These are phyloP conservation scores for Campylorhamphus procurvoides DNA, from an alignment of 2,113 vertebrate genomes.

Conservation along the genomic window DNA sequence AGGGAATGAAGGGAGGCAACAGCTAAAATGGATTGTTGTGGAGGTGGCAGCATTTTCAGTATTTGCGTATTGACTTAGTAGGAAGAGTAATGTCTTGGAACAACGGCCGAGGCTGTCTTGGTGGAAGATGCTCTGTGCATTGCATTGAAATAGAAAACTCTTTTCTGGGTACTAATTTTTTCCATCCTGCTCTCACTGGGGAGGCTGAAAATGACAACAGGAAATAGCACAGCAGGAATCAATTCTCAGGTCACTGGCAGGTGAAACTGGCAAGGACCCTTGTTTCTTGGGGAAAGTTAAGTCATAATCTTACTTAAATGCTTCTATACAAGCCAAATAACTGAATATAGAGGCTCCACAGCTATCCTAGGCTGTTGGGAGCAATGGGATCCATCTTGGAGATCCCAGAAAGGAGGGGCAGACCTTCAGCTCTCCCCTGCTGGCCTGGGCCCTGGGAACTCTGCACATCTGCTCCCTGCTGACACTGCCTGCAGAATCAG, in stretches of 20 bases:
- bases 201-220: neutral
- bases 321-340: neutral
- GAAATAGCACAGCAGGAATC: neutral
- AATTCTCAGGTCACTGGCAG: neutral
- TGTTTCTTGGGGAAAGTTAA: neutral
- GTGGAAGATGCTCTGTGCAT: neutral
- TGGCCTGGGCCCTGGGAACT: conserved; percentile 59
- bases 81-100: neutral
- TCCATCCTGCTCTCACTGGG: neutral
- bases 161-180: neutral
- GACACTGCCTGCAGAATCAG: conserved; percentile 25
- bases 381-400: neutral
- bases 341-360: neutral
- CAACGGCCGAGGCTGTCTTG: rapidly evolving
- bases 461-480: conserved; percentile 26
- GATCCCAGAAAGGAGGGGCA: neutral
- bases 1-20: neutral
- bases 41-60: neutral
- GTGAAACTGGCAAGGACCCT: neutral
- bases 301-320: neutral
- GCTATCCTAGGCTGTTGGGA: neutral
- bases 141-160: neutral
- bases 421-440: neutral
- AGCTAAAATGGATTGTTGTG: neutral
- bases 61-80: neutral